Evolutionary conservation across 2,113 vertebrate species (phyloP), one percentile per base, ranked within the genome.

Genomic region (Pseudopipra pipra): DNA sequence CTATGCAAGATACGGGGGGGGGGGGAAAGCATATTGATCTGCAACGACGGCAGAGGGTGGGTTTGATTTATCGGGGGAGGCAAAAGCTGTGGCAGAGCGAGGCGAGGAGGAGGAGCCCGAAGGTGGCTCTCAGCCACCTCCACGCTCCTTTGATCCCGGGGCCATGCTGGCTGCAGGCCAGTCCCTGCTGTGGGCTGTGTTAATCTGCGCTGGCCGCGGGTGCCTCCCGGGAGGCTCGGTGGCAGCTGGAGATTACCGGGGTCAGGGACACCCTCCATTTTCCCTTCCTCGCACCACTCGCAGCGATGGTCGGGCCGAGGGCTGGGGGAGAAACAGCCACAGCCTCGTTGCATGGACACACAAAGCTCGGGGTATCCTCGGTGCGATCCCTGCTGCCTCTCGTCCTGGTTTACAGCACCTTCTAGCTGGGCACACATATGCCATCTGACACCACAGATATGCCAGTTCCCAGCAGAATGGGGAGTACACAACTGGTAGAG

Each of bases 251-350:
- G 89, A 96, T 95, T 96, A 96, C 39, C 1, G 1, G 84, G 75
- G 91, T 78, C 89, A 95, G 95, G 80, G 87, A 94, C 94, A 91
- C 67, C 87, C 91, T 96, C 93, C 91, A 97, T 96, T 95, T 96
- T 93, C 89, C 91, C 67, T 82, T 82, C 81, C 81, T 82, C 3
- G 0, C 59, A 43, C 43, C 52, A 17, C n/a, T 87, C 6, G 0
- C 58, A 82, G 66, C 1, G 0, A 81, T 19, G 80, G 76, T 17
- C 51, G 41, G 43, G 71, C 49, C 17, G 25, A 37, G 37, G 41
- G 59, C 37, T 35, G 68, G 31, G 24, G 52, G 5, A 67, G 6
- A 68, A 61, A 35, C 2, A 85, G 61, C 43, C 30, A 2, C 61
- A 21, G 80, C 33, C 56, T n/a, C 5, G 0, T 0, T 44, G 46